Conservation (phyloP, 2,113 vertebrate genomes). For the Tylochromis polylepis region DNA sequence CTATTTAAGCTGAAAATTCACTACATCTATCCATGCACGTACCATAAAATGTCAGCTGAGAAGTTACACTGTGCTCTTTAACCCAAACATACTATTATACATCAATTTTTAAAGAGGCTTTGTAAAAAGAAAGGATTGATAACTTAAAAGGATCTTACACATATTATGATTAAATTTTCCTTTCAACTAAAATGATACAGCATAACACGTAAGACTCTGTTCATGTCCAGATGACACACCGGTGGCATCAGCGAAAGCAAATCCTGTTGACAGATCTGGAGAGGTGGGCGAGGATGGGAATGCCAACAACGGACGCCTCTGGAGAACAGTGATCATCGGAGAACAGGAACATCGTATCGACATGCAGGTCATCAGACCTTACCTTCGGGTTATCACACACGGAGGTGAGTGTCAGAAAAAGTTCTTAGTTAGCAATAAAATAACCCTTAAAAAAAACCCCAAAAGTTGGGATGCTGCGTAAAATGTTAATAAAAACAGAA, state of each 20-base stretch:
- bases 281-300: constrained; percentile 78
- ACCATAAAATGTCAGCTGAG: not conserved
- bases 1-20: not conserved
- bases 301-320: constrained; percentile 81
- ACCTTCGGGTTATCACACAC: constrained; percentile 92
- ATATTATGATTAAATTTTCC: not conserved
- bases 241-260: constrained; percentile 88
- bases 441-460: not conserved
- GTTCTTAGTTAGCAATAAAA: not conserved
- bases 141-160: not conserved
- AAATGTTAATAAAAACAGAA: not conserved
- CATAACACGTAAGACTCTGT: not conserved
- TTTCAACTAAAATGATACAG: not conserved
- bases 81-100: not conserved
- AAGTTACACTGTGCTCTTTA: not conserved
- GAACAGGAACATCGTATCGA: constrained; percentile 97
- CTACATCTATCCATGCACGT: not conserved
- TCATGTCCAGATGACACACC: constrained; percentile 85
- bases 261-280: constrained; percentile 76
- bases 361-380: constrained; percentile 95
- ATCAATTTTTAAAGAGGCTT: not conserved
- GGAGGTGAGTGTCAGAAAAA: constrained; percentile 77
- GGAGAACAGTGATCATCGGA: constrained; percentile 93
- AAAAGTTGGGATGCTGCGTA: not conserved
- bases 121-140: not conserved